Evolutionary conservation across 1,140 invertebrate genomes (phyloP).

Genomic region (Drosophila kohkoa): DNA sequence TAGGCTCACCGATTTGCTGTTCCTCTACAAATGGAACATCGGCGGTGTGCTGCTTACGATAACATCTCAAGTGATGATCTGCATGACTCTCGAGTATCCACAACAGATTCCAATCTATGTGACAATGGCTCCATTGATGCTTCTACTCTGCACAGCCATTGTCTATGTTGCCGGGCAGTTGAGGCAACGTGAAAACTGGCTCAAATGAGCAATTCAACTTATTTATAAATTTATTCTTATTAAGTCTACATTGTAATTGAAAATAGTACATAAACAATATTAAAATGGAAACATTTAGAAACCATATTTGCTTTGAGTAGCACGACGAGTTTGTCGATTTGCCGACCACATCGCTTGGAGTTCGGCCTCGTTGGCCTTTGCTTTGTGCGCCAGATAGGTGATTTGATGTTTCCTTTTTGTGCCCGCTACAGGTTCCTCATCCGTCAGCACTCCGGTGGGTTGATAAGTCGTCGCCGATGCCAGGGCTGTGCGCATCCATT

Average conservation of each 20-base stretch:
- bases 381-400: conserved; percentile 97
- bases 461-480: conserved; percentile 89
- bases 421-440: conserved; percentile 88
- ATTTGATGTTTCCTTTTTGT: conserved; percentile 97
- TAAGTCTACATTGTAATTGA: conserved; percentile 46
- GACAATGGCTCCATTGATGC: conserved; percentile 93
- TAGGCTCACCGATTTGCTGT: conserved; percentile 86
- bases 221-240: conserved; percentile 70
- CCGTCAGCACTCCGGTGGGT: conserved; percentile 76
- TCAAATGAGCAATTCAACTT: conserved; percentile 35
- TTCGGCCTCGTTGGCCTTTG: conserved; percentile 96
- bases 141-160: conserved; percentile 89
- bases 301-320: conserved; percentile 95
- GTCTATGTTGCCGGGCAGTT: conserved; percentile 88
- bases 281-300: conserved; percentile 86
- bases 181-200: conserved; percentile 63
- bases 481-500: conserved; percentile 93
- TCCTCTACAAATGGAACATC: conserved; percentile 90
- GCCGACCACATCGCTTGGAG: conserved; percentile 97
- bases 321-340: conserved; percentile 92
- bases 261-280: not conserved
- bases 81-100: conserved; percentile 92
- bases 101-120: conserved; percentile 88
- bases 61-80: conserved; percentile 92
- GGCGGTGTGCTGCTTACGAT: conserved; percentile 88